Evolutionary conservation across 2,113 vertebrate species (phyloP), one percentile per base, ranked within the genome.

Genomic region (Clarias magur): DNA sequence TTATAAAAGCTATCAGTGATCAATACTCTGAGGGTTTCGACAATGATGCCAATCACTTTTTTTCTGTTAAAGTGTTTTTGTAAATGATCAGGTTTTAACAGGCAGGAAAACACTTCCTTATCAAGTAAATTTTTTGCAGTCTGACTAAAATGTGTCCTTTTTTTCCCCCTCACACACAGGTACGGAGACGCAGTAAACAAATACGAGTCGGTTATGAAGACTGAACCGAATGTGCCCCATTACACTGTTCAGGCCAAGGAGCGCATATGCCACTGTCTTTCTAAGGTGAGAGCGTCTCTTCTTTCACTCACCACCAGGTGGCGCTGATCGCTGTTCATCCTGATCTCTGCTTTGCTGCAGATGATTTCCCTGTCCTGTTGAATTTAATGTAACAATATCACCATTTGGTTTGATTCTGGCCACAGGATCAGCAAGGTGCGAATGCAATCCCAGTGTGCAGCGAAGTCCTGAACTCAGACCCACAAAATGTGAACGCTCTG

Each of bases 241-340:
- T 99, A 97, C 82, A 92, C 94, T 54, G 78, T 94, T 34, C 95
- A 96, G 56, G 97, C 98, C 88, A 97, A 98, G 92, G 96, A 98
- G 91, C 96, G 98, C 82, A 97, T 98, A 88, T 99, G 98, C 88
- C 97, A 99, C 86, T 97, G 97, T 21, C 94, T 97, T 57, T 95
- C 96, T 10, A 97, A 97, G 95, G 98, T 99, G 94, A 93, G 83
- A 85, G 1, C 85, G 15, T 21, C 30, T 82, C 19, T 9, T 56
- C 25, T 27, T 6, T 73, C 9, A 16, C 11, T 30, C 27, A 57
- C 75, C 86, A 86, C 63, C 73, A 87, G 73, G 13, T 80, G 88
- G 12, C 75, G 17, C 86, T 70, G 27, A 21, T 80, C 25, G 21
- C 78, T 79, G 25, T 48, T 48, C 48, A 17, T 56, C 53, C n/a